phyloP scores from a whole-genome alignment of 2,797 vertebrate species.

The Tarsius wallacei region DNA sequence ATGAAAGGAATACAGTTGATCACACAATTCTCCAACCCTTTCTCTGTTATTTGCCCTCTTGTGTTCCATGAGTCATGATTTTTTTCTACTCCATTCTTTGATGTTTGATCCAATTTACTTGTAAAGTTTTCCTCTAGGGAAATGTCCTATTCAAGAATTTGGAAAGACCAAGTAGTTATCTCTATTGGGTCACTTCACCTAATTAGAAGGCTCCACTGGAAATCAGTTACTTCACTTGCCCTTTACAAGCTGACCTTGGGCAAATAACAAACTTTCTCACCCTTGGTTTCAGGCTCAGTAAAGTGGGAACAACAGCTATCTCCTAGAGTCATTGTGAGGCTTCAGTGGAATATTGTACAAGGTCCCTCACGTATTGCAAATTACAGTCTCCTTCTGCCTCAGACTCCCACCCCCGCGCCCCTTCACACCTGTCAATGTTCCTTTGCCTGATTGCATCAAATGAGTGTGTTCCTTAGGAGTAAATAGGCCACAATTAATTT shows the following conservation, averaged over 20 bases:
- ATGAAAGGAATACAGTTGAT: not conserved
- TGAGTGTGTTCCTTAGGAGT: not conserved
- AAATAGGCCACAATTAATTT: not conserved
- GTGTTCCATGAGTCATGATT: not conserved
- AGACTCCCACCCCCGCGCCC: not conserved
- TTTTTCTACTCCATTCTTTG: not conserved
- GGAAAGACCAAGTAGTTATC: not conserved
- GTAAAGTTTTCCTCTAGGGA: not conserved
- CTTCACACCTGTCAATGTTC: not conserved
- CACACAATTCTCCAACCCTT: not conserved
- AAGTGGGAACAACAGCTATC: not conserved
- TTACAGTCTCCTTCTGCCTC: not conserved
- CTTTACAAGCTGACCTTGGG: not conserved
- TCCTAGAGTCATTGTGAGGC: not conserved
- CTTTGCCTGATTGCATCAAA: not conserved
- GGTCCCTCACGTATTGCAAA: not conserved
- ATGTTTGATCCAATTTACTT: not conserved
- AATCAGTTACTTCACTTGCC: not conserved
- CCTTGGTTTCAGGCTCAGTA: not conserved
- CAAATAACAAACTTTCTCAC: not conserved
- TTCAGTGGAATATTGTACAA: not conserved
- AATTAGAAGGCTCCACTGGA: not conserved
- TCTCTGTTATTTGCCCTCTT: not conserved
- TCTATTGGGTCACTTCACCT: not conserved
- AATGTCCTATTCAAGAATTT: not conserved